A percentile compares a stretch with the other conserved stretches of the same genome.
Conservation (phyloP, 2,797 vertebrate genomes). For the Gastrophryne carolinensis region DNA sequence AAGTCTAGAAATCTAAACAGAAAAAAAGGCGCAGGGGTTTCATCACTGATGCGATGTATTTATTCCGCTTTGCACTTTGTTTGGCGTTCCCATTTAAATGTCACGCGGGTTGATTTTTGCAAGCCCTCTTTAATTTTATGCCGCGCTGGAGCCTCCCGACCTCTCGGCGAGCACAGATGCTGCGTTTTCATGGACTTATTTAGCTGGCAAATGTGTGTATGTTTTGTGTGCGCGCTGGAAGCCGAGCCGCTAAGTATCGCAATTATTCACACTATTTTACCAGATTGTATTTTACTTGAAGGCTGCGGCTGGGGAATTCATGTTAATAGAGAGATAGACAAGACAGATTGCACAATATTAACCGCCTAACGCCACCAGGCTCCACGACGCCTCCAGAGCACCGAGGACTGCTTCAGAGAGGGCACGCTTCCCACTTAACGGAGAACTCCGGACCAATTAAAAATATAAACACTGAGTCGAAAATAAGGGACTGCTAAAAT, state of each 20-base stretch:
- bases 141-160: neutral
- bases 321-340: constrained; percentile 17
- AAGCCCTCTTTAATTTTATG: too few relatives aligned
- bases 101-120: too few relatives aligned
- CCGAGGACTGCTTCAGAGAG: neutral
- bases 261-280: constrained; percentile 35
- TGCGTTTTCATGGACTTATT: constrained; percentile 10
- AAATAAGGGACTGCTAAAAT: neutral
- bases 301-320: constrained; percentile 13
- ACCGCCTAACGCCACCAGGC: neutral
- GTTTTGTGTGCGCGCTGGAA: constrained; percentile 3
- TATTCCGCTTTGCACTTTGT: too few relatives aligned
- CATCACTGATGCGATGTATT: too few relatives aligned
- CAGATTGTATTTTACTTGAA: constrained; percentile 36
- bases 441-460: neutral
- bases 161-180: neutral
- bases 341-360: constrained; percentile 23
- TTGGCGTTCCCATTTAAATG: too few relatives aligned
- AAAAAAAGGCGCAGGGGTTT: too few relatives aligned
- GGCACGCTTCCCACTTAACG: neutral
- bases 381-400: neutral
- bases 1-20: too few relatives aligned
- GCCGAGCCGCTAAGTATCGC: constrained; percentile 11
- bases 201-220: constrained; percentile 18
- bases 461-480: neutral